phyloP scores from a whole-genome alignment of 2,113 vertebrate genomes.

The Oenanthe oenanthe region DNA sequence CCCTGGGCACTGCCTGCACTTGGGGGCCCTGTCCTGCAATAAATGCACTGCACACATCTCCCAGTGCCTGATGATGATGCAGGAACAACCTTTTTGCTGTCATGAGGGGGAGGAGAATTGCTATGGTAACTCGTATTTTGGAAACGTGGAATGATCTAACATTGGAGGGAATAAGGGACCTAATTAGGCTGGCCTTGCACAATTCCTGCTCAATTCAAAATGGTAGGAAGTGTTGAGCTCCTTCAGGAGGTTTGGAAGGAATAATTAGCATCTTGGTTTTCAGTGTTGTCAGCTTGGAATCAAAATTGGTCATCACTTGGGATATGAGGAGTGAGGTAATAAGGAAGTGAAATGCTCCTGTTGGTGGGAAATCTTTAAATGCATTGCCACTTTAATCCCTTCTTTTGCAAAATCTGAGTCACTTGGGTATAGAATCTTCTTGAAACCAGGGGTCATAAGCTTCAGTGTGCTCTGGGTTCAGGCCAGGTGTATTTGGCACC shows the following conservation, averaged over 20 bases:
- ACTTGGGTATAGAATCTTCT: not conserved
- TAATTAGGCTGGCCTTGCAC: conserved; percentile 35
- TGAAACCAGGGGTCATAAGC: not conserved
- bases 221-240: conserved; percentile 1
- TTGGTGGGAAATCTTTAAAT: not conserved
- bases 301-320: not conserved
- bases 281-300: not conserved
- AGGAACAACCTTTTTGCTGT: conserved; percentile 18
- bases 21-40: not conserved
- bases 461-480: not conserved
- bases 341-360: not conserved
- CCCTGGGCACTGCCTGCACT: not conserved
- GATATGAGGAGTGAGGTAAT: not conserved
- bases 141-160: conserved; percentile 43
- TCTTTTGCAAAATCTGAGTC: not conserved
- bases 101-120: conserved; percentile 50
- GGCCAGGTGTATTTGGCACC: not conserved
- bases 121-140: conserved; percentile 76
- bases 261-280: not conserved
- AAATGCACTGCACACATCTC: not conserved
- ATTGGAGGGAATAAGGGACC: conserved; percentile 47
- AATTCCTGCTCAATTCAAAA: conserved; percentile 21
- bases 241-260: not conserved
- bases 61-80: not conserved
- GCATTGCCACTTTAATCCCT: not conserved